Conservation (phyloP, 2,888 invertebrate species). For the Theretra japonica region DNA sequence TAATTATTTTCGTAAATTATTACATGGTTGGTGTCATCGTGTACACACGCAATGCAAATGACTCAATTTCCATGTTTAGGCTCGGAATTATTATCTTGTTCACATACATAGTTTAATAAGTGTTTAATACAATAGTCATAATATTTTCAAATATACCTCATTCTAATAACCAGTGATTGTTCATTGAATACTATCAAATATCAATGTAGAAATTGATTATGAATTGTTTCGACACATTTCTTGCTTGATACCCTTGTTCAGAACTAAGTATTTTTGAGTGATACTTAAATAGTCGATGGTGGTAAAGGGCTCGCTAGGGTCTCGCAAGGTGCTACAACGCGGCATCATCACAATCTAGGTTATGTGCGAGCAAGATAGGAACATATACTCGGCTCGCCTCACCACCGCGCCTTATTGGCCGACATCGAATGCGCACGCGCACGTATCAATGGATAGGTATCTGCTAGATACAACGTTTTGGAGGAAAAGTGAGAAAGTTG, state of each 20-base stretch:
- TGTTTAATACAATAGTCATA: too few relatives aligned
- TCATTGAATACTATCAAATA: too few relatives aligned
- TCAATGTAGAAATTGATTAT: too few relatives aligned
- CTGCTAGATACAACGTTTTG: constrained; percentile 13
- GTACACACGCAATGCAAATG: too few relatives aligned
- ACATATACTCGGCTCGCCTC: constrained; percentile 55
- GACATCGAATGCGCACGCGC: constrained; percentile 19
- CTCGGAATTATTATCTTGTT: too few relatives aligned
- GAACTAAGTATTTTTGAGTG: neutral
- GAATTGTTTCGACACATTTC: too few relatives aligned
- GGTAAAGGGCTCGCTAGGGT: constrained; percentile 32
- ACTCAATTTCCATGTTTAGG: too few relatives aligned
- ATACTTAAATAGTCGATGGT: neutral
- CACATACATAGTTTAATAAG: too few relatives aligned
- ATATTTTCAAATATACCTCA: too few relatives aligned
- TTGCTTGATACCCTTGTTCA: neutral
- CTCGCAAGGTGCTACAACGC: constrained; percentile 56
- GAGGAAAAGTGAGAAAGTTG: constrained; percentile 18
- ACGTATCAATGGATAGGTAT: constrained; percentile 20
- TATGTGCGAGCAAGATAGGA: constrained; percentile 57
- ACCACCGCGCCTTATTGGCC: constrained; percentile 44
- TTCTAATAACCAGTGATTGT: too few relatives aligned
- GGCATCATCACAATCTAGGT: constrained; percentile 66
- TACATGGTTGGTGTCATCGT: too few relatives aligned
- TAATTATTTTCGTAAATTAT: too few relatives aligned